Conservation (phyloP, 2,888 invertebrate species). For the Monoplex corrugatus region DNA sequence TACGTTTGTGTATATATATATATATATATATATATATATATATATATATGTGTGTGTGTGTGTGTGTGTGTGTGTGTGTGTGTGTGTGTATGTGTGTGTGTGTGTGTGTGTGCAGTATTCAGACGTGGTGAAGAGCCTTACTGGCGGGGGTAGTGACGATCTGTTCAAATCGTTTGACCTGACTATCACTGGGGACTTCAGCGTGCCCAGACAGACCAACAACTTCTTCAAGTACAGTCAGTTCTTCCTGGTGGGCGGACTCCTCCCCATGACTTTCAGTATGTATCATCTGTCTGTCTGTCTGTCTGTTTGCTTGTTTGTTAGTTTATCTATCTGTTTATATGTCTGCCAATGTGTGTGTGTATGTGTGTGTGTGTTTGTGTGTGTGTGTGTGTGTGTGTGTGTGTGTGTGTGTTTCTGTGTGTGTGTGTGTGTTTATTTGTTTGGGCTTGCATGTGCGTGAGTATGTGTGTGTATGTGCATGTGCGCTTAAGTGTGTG, state of each 20-base stretch:
- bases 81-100: background rate
- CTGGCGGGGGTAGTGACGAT: constrained; percentile 53
- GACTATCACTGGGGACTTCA: constrained; percentile 64
- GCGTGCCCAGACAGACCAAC: constrained; percentile 58
- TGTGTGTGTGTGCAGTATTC: constrained; percentile 61
- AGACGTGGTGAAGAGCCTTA: constrained; percentile 62
- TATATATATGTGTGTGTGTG: background rate
- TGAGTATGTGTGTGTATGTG: background rate
- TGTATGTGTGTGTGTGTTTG: background rate
- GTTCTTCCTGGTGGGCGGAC: constrained; percentile 64
- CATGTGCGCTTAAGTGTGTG: background rate
- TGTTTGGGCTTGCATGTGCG: background rate
- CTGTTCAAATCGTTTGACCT: constrained; percentile 68
- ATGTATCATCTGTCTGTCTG: constrained; percentile 46
- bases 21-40: background rate
- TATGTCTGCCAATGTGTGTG: background rate
- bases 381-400: background rate
- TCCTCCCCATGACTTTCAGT: constrained; percentile 65
- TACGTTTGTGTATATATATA: background rate
- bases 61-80: background rate
- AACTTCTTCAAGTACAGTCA: constrained; percentile 60
- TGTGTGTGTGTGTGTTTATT: background rate
- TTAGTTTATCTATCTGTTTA: background rate
- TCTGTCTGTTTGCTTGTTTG: background rate
- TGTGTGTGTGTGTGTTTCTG: background rate